These are phyloP conservation scores for Chaunax sp. DNA, from an alignment of 2,797 vertebrate species.

Conservation along the genomic window DNA sequence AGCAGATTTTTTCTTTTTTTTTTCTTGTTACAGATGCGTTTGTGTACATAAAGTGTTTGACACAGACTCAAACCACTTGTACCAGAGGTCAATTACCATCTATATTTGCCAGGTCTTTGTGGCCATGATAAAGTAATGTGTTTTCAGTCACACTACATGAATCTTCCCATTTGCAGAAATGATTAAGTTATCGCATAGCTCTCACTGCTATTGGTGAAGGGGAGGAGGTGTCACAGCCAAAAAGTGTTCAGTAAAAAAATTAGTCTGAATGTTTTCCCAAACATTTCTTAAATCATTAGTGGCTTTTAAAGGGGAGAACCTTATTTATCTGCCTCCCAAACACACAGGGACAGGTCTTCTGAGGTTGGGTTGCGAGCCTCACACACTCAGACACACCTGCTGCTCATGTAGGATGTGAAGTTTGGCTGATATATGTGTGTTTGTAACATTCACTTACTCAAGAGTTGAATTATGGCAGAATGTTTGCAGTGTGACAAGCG, in stretches of 20 bases:
- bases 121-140: constrained; percentile 22
- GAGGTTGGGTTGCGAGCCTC: constrained; percentile 38
- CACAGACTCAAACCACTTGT: background rate
- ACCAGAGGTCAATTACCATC: constrained; percentile 24
- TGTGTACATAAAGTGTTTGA: constrained; percentile 18
- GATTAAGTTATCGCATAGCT: constrained; percentile 47
- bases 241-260: constrained; percentile 56
- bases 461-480: constrained; percentile 17
- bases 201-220: constrained; percentile 29
- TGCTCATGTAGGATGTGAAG: background rate
- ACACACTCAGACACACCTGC: background rate
- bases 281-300: constrained; percentile 57
- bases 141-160: constrained; percentile 5
- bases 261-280: constrained; percentile 60
- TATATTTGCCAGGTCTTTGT: constrained; percentile 19
- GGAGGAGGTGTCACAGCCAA: constrained; percentile 31
- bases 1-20: constrained; percentile 11
- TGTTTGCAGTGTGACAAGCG: constrained; percentile 25
- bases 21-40: constrained; percentile 8
- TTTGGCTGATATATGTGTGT: constrained; percentile 8
- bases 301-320: constrained; percentile 37
- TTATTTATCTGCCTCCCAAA: constrained; percentile 46
- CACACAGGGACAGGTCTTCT: constrained; percentile 16
- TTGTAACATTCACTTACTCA: constrained; percentile 13
- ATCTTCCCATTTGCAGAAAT: constrained; percentile 35